Base-by-base conservation (phyloP, 2,113 vertebrate species). In the Coptodon bakossiorum region DNA sequence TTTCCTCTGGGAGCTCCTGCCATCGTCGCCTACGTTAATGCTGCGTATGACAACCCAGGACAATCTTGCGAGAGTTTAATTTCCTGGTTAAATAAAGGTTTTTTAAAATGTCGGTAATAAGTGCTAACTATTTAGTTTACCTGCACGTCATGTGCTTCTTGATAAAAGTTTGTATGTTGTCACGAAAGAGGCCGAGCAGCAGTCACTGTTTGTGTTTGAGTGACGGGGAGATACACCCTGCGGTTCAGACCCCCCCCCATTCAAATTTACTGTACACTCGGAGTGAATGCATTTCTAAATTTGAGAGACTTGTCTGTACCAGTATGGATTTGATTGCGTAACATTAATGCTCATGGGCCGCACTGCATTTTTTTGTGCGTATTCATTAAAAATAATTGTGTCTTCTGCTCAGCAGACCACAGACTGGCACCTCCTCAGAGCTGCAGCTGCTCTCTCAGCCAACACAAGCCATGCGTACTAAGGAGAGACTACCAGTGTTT, bases 401-500 rank as follows among this genome's bases (percentile, higher is more conserved):
- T 88, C 93, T 92, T 92, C 63, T 93, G 50, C 86, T 16, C 66
- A 86, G 90, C 86, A 80, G 63, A 89, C 92, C 89, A 79, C 93
- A 91, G 91, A 84, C 90, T 86, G 91, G 90, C 87, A 93, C 92
- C 94, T 92, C 93, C 87, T 88, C 45, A 27, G 31, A 86, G 80
- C 88, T 43, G 52, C 82, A 50, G 86, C 86, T 93, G 88, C 43
- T 89, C 87, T 82, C 19, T 1, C 79, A 87, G 93, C 94, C 94
- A 94, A 92, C 92, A 88, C 91, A 91, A 94, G 86, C 92, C 63
- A 84, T 92, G 83, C 96, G 96, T 97, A 97, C 97, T 96, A 93
- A 93, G 91, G 96, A 96, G 95, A 92, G 91, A 86, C 95, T 94
- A 54, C 93, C 92, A 90, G 93, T 97, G 97, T 97, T 98, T 97